Percentiles rank a stretch among this genome's conserved stretches.
These are phyloP conservation scores for Bubo scandiacus DNA, from an alignment of 2,113 vertebrate species.

Conservation along the genomic window DNA sequence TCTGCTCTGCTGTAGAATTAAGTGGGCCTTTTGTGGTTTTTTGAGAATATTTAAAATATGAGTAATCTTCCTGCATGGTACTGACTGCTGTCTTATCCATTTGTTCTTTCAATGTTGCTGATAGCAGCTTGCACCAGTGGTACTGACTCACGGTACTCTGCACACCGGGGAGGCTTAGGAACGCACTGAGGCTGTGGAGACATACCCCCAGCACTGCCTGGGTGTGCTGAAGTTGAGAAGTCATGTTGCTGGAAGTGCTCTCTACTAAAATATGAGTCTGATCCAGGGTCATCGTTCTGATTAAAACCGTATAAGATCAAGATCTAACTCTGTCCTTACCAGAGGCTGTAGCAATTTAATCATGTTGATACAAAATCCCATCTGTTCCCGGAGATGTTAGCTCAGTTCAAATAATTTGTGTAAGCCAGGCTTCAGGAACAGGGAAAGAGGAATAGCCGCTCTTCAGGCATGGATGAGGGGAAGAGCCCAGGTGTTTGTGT, in stretches of 20 bases:
- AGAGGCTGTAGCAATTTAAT: slow-evolving; percentile 18
- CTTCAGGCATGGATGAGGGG: rapidly evolving
- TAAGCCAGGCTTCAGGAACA: not conserved
- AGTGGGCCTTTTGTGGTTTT: not conserved
- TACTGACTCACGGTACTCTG: not conserved
- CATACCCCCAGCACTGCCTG: not conserved
- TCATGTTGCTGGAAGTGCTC: not conserved
- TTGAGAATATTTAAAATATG: not conserved
- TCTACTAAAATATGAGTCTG: not conserved
- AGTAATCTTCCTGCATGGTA: not conserved
- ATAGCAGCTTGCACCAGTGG: not conserved
- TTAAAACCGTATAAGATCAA: not conserved
- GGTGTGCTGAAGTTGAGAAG: not conserved
- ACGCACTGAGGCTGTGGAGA: not conserved
- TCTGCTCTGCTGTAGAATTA: not conserved
- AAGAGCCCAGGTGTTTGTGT: not conserved
- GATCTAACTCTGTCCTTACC: not conserved
- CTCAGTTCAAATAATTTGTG: not conserved
- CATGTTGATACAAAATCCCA: not conserved
- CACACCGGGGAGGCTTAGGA: not conserved
- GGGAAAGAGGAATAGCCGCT: not conserved
- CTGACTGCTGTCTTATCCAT: not conserved
- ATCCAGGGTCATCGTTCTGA: not conserved
- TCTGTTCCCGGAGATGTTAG: not conserved
- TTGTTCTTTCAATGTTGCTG: not conserved